Conservation (phyloP, 2,113 vertebrate species). For the Callopanchax toddi region DNA sequence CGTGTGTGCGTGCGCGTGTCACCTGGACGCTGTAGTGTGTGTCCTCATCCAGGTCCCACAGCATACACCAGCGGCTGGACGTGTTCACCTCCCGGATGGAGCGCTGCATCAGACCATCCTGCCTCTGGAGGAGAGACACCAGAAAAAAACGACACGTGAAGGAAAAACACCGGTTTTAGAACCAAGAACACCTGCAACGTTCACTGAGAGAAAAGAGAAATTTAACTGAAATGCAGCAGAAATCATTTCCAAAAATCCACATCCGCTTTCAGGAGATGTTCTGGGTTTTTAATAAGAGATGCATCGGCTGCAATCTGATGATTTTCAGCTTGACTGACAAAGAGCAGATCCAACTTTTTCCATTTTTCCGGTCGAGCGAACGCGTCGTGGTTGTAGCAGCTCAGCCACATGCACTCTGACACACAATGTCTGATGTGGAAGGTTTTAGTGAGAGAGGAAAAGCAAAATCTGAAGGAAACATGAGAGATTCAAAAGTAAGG, state of each 20-base stretch:
- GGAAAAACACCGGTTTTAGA: not conserved
- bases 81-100: conserved; percentile 98
- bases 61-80: conserved; percentile 90
- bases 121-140: conserved; percentile 78
- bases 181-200: too few relatives aligned
- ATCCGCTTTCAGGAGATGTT: not conserved
- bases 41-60: conserved; percentile 95
- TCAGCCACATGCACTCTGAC: not conserved
- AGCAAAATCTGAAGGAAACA: too few relatives aligned
- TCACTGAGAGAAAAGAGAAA: not conserved
- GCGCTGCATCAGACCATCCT: conserved; percentile 93
- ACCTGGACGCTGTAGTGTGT: conserved; percentile 93
- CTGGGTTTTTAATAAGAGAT: not conserved
- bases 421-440: not conserved
- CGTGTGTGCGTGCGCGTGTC: not conserved
- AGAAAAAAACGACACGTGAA: not conserved
- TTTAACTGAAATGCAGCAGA: not conserved
- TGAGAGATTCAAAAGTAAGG: too few relatives aligned
- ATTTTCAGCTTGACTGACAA: not conserved
- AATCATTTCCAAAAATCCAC: not conserved
- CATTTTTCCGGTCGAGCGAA: not conserved
- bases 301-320: not conserved
- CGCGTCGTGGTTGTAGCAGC: not conserved
- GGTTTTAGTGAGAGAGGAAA: not conserved
- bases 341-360: not conserved